phyloP scores from a whole-genome alignment of 2,888 invertebrate species.

The Nomada fabriciana region DNA sequence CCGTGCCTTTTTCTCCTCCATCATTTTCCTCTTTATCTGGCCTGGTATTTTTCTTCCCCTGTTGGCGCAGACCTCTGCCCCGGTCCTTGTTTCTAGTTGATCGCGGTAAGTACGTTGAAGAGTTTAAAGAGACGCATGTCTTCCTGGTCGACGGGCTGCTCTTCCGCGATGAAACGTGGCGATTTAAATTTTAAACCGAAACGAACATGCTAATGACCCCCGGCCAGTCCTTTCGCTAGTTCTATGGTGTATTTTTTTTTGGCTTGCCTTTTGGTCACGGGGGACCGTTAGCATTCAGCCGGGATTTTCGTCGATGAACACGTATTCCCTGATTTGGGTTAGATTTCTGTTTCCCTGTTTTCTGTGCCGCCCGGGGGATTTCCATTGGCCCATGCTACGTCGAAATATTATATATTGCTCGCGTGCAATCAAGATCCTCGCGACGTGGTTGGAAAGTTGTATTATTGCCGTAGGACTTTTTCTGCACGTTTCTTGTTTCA shows the following conservation, averaged over 20 bases:
- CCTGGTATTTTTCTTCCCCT: conserved; percentile 30
- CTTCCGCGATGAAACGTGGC: conserved; percentile 56
- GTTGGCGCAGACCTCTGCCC: conserved; percentile 15
- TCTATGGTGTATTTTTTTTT: conserved; percentile 10
- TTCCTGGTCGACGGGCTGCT: conserved; percentile 50
- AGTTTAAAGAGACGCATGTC: conserved; percentile 71
- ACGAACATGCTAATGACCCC: conserved; percentile 68
- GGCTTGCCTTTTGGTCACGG: conserved; percentile 70
- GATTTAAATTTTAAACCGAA: conserved; percentile 74
- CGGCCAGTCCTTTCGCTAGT: conserved; percentile 9
- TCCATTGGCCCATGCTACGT: not conserved
- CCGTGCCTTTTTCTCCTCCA: conserved; percentile 54
- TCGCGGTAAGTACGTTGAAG: conserved; percentile 54
- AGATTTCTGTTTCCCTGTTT: conserved; percentile 9
- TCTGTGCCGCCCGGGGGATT: not conserved
- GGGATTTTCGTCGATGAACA: not conserved
- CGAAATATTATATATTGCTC: conserved; percentile 7
- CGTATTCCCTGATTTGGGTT: conserved; percentile 1
- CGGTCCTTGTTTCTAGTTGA: conserved; percentile 5
- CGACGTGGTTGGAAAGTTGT: conserved; percentile 11
- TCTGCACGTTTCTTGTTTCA: not conserved
- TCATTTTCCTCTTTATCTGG: conserved; percentile 28
- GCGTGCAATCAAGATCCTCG: conserved; percentile 9
- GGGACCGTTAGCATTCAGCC: conserved; percentile 71
- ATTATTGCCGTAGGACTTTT: not conserved